Evolutionary conservation across 2,888 invertebrate species (phyloP).

Genomic region (Chironomus tentans): DNA sequence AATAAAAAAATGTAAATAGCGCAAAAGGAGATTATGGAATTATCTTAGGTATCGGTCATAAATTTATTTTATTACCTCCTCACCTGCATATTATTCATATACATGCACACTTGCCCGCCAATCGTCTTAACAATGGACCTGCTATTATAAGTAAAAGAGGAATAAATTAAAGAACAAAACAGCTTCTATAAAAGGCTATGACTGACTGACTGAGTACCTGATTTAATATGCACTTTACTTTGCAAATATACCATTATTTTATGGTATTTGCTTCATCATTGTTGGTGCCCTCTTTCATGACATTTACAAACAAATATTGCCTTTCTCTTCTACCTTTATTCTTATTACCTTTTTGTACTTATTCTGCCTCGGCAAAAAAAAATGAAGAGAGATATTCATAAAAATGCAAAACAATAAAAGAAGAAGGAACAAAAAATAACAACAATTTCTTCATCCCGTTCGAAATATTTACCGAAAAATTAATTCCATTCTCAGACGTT

Average conservation of each 20-base stretch:
- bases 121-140: constrained; percentile 7
- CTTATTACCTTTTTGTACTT: too few relatives aligned
- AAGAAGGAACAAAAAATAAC: constrained; percentile 2
- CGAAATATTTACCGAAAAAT: constrained; percentile 19
- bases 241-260: neutral
- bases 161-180: constrained; percentile 10
- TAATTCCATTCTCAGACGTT: constrained; percentile 22
- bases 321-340: neutral
- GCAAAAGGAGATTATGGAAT: neutral
- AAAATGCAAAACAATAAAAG: constrained; percentile 10
- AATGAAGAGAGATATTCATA: neutral
- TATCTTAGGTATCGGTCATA: neutral
- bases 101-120: neutral
- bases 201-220: neutral
- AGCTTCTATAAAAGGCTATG: constrained; percentile 5
- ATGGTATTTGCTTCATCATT: constrained; percentile 6
- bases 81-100: constrained; percentile 5
- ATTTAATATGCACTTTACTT: constrained; percentile 4
- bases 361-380: neutral
- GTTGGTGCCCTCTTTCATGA: neutral
- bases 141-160: neutral
- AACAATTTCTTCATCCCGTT: neutral
- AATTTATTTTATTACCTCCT: constrained; percentile 10
- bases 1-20: neutral
- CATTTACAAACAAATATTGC: constrained; percentile 1